Percentiles rank a stretch among this genome's conserved stretches.
Conservation (phyloP, 2,113 vertebrate species). For the Rhizomys pruinosus region DNA sequence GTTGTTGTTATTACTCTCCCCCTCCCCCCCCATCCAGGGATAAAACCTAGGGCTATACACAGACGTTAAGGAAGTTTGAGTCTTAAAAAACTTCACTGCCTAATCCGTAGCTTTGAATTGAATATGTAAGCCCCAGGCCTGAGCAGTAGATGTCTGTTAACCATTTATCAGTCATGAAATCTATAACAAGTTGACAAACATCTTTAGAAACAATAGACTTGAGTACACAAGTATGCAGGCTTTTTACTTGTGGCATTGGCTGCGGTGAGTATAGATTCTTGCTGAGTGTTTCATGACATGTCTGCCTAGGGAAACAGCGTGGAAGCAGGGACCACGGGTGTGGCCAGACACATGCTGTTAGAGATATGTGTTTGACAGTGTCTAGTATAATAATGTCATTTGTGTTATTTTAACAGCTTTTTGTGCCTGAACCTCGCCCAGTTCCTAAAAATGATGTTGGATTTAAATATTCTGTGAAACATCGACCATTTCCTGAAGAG, state of each 20-base stretch:
- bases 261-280: constrained; percentile 1
- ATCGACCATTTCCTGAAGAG: constrained; percentile 96
- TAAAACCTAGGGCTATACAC: background rate
- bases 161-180: background rate
- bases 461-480: constrained; percentile 94
- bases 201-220: constrained; percentile 45
- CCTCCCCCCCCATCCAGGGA: too few relatives aligned
- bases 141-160: background rate
- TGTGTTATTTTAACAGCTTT: constrained; percentile 88
- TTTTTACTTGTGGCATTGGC: background rate
- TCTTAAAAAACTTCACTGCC: constrained; percentile 37
- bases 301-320: constrained; percentile 11
- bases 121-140: background rate
- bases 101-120: constrained; percentile 8
- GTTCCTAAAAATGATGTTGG: constrained; percentile 93
- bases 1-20: background rate
- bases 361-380: background rate
- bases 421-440: constrained; percentile 94
- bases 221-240: background rate
- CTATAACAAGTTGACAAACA: constrained; percentile 15
- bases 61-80: constrained; percentile 9
- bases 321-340: constrained; percentile 23
- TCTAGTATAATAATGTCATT: constrained; percentile 37
- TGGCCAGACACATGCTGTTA: background rate
- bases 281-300: background rate